A percentile compares a stretch with the other conserved stretches of the same genome.
phyloP scores from a whole-genome alignment of 1,140 invertebrate genomes.

The Magallana gigas region DNA sequence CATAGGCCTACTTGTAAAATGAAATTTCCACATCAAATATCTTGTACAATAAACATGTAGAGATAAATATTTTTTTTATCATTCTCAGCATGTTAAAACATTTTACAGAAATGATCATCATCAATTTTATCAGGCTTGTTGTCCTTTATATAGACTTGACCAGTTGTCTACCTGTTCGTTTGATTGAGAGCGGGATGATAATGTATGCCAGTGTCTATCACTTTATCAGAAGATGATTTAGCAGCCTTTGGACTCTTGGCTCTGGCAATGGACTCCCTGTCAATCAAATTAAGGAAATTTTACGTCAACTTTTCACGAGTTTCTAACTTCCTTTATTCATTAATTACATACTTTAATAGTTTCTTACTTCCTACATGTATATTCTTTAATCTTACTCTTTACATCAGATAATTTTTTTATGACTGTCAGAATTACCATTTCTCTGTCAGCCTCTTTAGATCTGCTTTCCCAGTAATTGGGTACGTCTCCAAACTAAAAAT shows the following conservation, averaged over 20 bases:
- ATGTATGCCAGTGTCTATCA: constrained; percentile 74
- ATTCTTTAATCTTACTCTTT: background rate
- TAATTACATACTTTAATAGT: too few relatives aligned
- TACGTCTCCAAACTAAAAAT: constrained; percentile 70
- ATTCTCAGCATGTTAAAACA: too few relatives aligned
- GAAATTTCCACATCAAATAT: too few relatives aligned
- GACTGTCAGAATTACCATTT: constrained; percentile 68
- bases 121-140: too few relatives aligned
- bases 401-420: background rate
- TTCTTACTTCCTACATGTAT: background rate
- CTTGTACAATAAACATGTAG: too few relatives aligned
- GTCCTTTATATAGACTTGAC: too few relatives aligned
- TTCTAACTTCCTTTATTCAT: background rate
- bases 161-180: too few relatives aligned
- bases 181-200: constrained; percentile 63
- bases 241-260: constrained; percentile 59
- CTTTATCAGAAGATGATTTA: constrained; percentile 62
- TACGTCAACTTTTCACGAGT: background rate
- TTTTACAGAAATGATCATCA: too few relatives aligned
- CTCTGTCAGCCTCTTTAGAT: constrained; percentile 69
- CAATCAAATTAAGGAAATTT: constrained; percentile 39
- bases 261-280: constrained; percentile 64
- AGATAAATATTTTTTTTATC: too few relatives aligned
- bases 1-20: too few relatives aligned
- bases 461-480: constrained; percentile 60